Evolutionary conservation across 2,888 invertebrate species (phyloP).

Genomic region (Falcaria lacertinaria): DNA sequence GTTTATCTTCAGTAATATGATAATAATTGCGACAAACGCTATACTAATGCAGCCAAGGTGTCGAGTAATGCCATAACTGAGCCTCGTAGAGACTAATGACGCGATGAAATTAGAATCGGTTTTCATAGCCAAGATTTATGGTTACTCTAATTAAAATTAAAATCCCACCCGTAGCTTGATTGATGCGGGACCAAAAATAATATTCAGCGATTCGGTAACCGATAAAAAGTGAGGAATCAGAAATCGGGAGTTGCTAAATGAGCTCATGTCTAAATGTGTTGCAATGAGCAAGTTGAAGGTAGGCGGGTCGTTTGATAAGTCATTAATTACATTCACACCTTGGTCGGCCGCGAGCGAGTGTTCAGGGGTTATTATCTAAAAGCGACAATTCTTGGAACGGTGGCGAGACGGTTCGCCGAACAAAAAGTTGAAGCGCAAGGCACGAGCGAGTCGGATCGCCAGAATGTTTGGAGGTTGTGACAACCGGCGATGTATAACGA

Average conservation of each 20-base stretch:
- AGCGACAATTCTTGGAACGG: constrained; percentile 65
- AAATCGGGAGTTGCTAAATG: constrained; percentile 28
- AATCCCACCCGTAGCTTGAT: constrained; percentile 37
- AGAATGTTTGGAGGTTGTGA: constrained; percentile 45
- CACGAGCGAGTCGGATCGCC: constrained; percentile 51
- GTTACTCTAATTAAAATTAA: constrained; percentile 42
- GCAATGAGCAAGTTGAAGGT: constrained; percentile 30
- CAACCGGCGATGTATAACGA: constrained; percentile 32
- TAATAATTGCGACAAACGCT: constrained; percentile 33
- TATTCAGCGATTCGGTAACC: constrained; percentile 16
- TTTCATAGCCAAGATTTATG: constrained; percentile 42
- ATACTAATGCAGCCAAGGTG: constrained; percentile 36
- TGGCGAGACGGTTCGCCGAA: constrained; percentile 38
- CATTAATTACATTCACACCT: constrained; percentile 78
- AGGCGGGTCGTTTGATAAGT: constrained; percentile 64
- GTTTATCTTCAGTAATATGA: constrained; percentile 29
- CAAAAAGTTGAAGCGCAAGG: constrained; percentile 55
- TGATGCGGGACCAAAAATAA: constrained; percentile 37
- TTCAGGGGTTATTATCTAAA: constrained; percentile 38
- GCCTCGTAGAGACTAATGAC: constrained; percentile 17
- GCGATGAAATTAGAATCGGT: constrained; percentile 28
- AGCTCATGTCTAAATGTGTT: constrained; percentile 44
- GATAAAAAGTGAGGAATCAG: constrained; percentile 24
- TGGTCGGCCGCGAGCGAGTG: constrained; percentile 43
- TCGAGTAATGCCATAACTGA: constrained; percentile 31